Evolutionary conservation across 2,888 invertebrate genomes (phyloP).

Genomic region (Drosophila lutescens): DNA sequence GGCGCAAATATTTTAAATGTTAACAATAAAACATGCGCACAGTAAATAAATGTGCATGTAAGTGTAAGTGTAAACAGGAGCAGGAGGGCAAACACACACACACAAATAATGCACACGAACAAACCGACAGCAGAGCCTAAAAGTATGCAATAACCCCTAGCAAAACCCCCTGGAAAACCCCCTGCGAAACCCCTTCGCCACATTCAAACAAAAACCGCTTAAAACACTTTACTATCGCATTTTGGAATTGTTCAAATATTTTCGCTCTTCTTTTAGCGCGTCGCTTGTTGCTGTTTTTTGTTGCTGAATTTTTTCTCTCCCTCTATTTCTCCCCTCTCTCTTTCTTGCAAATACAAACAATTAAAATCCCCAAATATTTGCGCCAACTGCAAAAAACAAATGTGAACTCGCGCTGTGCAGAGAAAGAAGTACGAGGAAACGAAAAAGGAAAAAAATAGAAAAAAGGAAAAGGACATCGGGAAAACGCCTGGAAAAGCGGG

Average conservation of each 20-base stretch:
- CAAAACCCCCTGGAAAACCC: constrained; percentile 1
- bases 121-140: constrained; percentile 56
- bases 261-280: constrained; percentile 41
- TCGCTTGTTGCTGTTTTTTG: constrained; percentile 23
- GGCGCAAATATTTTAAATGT: constrained; percentile 79
- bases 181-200: constrained; percentile 12
- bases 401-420: constrained; percentile 41
- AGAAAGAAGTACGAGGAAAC: constrained; percentile 19
- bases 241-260: constrained; percentile 80
- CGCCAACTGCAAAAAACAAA: constrained; percentile 54
- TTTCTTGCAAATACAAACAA: constrained; percentile 68
- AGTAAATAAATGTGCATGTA: constrained; percentile 65
- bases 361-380: constrained; percentile 80
- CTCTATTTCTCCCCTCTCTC: not conserved
- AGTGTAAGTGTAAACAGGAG: constrained; percentile 35
- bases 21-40: constrained; percentile 77
- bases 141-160: constrained; percentile 65
- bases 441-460: not conserved
- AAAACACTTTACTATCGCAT: constrained; percentile 81
- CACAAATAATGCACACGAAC: constrained; percentile 21
- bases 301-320: constrained; percentile 49
- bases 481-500: constrained; percentile 13
- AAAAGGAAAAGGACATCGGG: not conserved
- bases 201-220: constrained; percentile 78
- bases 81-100: constrained; percentile 43